Conservation (phyloP, 2,888 invertebrate species). For the Clanis bilineata region DNA sequence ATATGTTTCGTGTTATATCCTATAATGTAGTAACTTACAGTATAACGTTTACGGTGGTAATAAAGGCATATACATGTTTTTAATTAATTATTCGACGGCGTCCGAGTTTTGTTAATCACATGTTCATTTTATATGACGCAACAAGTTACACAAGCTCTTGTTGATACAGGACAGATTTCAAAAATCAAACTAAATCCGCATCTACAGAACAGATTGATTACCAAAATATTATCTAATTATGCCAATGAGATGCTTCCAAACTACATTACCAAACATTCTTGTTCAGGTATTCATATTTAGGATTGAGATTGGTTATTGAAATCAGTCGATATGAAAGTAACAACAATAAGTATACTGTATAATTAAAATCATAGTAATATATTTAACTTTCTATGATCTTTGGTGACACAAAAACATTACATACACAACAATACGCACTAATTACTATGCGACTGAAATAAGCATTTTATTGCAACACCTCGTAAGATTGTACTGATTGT, state of each 20-base stretch:
- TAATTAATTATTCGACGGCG: not conserved
- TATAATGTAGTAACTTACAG: conserved; percentile 23
- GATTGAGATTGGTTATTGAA: no score
- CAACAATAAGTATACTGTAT: not conserved
- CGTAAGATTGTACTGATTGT: no score
- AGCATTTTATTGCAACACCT: no score
- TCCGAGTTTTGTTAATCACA: not conserved
- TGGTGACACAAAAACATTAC: conserved; percentile 2
- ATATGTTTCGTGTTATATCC: conserved; percentile 32
- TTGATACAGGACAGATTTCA: no score
- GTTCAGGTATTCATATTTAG: no score
- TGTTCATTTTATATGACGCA: conserved; percentile 3
- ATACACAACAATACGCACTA: not conserved
- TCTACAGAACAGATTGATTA: no score
- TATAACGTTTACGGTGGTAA: conserved; percentile 25
- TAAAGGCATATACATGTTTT: conserved; percentile 5
- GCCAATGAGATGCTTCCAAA: no score
- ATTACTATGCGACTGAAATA: not conserved
- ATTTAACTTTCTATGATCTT: conserved; percentile 4
- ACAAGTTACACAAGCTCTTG: not conserved
- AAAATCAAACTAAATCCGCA: no score
- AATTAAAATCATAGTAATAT: not conserved
- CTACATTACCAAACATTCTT: no score
- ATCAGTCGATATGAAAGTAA: not conserved
- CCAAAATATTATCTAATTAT: no score